These are phyloP conservation scores for Dyspetes luteomarginatus DNA, from an alignment of 2,888 invertebrate genomes.

Conservation along the genomic window DNA sequence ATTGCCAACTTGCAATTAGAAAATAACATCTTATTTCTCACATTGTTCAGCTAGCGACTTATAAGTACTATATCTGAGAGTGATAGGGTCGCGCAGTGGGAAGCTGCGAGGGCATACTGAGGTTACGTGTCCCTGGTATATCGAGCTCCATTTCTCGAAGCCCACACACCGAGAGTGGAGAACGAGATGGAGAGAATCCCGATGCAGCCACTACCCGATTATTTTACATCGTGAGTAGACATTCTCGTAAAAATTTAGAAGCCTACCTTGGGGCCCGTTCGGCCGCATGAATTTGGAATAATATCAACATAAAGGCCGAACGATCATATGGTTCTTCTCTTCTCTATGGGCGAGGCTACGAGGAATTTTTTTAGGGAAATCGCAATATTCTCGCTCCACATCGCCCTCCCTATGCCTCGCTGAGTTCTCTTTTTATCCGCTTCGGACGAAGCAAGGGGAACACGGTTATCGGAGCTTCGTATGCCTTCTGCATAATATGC, in stretches of 20 bases:
- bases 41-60: too few species aligned
- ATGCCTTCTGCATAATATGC: slow-evolving; percentile 62
- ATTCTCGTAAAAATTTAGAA: slow-evolving; percentile 69
- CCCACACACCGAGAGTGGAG: too few species aligned
- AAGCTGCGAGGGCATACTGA: slow-evolving; percentile 29
- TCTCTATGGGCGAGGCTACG: slow-evolving; percentile 16
- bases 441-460: slow-evolving; percentile 46
- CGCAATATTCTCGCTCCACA: slow-evolving; percentile 55
- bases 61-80: slow-evolving; percentile 32
- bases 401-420: neutral
- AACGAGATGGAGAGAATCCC: slow-evolving; percentile 41
- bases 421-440: slow-evolving; percentile 36
- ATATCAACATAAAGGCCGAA: slow-evolving; percentile 69
- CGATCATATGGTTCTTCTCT: slow-evolving; percentile 57
- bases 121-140: slow-evolving; percentile 25
- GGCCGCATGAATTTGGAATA: slow-evolving; percentile 68
- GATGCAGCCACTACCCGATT: slow-evolving; percentile 53
- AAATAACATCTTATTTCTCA: too few species aligned
- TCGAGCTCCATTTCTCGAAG: too few species aligned
- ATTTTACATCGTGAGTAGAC: slow-evolving; percentile 67
- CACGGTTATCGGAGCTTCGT: slow-evolving; percentile 62
- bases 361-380: slow-evolving; percentile 26
- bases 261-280: slow-evolving; percentile 49
- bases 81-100: slow-evolving; percentile 30
- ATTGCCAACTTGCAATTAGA: too few species aligned